phyloP scores from a whole-genome alignment of 2,888 invertebrate genomes.

The Drosophila fulvimacula region DNA sequence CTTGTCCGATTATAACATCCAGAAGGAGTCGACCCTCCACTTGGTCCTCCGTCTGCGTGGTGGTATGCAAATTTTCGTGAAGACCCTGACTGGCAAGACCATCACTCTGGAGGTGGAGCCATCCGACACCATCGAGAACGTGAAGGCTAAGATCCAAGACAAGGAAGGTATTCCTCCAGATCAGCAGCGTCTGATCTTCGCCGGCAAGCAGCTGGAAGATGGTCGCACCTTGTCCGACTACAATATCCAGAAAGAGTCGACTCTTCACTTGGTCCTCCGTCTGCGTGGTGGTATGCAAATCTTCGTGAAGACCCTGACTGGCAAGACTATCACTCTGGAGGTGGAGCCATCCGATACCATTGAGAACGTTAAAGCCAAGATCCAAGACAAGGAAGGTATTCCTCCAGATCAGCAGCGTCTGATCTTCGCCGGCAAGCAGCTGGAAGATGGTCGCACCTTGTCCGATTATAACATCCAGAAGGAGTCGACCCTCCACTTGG shows the following conservation, averaged over 20 bases:
- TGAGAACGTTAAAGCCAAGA: constrained; percentile 50
- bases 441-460: constrained; percentile 93
- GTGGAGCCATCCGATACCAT: constrained; percentile 44
- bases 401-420: constrained; percentile 43
- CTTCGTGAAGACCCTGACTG: constrained; percentile 52
- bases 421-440: constrained; percentile 80
- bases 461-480: constrained; percentile 87
- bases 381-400: constrained; percentile 54
- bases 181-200: constrained; percentile 74
- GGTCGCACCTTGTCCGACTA: constrained; percentile 95
- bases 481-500: constrained; percentile 86
- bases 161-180: constrained; percentile 79
- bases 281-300: constrained; percentile 90
- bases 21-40: constrained; percentile 74
- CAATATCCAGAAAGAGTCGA: constrained; percentile 96
- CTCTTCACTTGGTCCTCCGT: constrained; percentile 93
- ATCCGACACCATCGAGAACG: constrained; percentile 59
- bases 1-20: constrained; percentile 87
- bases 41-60: constrained; percentile 95
- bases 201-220: constrained; percentile 92
- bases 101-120: constrained; percentile 50
- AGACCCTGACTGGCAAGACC: constrained; percentile 51
- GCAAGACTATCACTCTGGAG: constrained; percentile 48
- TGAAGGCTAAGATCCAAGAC: constrained; percentile 74
- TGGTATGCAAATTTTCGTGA: constrained; percentile 86